Conservation (phyloP, 2,888 invertebrate species). For the Muschampia plurimacula region DNA sequence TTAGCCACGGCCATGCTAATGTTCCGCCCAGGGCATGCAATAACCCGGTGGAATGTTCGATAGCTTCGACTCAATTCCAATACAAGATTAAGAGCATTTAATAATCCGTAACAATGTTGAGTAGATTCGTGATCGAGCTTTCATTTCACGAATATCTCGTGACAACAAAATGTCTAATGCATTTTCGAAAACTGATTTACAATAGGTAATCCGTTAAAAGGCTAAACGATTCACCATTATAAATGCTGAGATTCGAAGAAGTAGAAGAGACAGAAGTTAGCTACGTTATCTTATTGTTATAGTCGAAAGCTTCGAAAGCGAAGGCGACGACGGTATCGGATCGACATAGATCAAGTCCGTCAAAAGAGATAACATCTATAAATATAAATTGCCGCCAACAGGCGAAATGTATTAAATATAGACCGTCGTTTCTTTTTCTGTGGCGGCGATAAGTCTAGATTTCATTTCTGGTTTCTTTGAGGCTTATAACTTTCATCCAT, state of each 20-base stretch:
- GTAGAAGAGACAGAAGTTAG: constrained; percentile 12
- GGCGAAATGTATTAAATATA: constrained; percentile 44
- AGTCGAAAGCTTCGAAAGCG: constrained; percentile 35
- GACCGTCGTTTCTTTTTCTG: constrained; percentile 42
- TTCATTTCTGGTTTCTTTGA: constrained; percentile 44
- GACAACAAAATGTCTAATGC: neutral
- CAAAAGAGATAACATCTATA: constrained; percentile 42
- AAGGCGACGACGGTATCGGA: constrained; percentile 43
- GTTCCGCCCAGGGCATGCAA: constrained; percentile 41
- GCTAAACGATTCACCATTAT: neutral
- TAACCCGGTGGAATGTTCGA: constrained; percentile 44
- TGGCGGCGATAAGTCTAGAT: constrained; percentile 45
- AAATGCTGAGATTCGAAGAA: constrained; percentile 8
- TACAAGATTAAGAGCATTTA: constrained; percentile 35
- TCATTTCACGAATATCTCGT: constrained; percentile 17
- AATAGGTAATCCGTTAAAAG: constrained; percentile 32
- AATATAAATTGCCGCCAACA: constrained; percentile 42
- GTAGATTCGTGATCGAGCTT: constrained; percentile 36
- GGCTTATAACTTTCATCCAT: constrained; percentile 43
- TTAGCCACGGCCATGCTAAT: constrained; percentile 41
- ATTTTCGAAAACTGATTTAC: neutral
- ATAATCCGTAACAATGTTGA: constrained; percentile 36
- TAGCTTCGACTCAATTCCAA: constrained; percentile 39
- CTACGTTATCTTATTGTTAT: constrained; percentile 27
- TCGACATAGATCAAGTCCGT: constrained; percentile 44